Percentiles rank a stretch among this genome's conserved stretches.
Evolutionary conservation across 2,888 invertebrate genomes (phyloP).

Genomic region (Mesoligia furuncula): DNA sequence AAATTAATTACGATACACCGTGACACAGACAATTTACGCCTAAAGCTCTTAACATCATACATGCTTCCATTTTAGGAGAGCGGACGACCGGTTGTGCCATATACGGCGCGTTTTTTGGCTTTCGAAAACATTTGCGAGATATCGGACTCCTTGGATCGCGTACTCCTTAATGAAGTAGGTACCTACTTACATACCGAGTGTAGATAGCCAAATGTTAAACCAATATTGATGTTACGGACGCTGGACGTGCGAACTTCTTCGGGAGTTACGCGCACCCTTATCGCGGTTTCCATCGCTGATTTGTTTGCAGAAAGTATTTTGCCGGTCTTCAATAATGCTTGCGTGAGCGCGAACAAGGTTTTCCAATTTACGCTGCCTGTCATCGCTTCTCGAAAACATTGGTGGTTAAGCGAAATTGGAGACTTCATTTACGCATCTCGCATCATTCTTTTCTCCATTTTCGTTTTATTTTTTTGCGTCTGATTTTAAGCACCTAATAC

Average conservation of each 20-base stretch:
- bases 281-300: conserved; percentile 50
- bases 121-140: conserved; percentile 85
- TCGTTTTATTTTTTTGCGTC: no score
- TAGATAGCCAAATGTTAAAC: conserved; percentile 61
- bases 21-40: conserved; percentile 83
- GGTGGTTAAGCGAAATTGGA: not conserved
- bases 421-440: not conserved
- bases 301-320: conserved; percentile 51
- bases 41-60: conserved; percentile 78
- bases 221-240: conserved; percentile 55
- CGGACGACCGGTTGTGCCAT: conserved; percentile 80
- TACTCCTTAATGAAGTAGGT: conserved; percentile 69
- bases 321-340: conserved; percentile 21
- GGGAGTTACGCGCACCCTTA: conserved; percentile 42
- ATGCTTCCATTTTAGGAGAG: conserved; percentile 80
- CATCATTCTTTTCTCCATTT: no score
- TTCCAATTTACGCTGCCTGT: conserved; percentile 42
- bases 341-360: conserved; percentile 30
- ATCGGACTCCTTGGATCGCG: conserved; percentile 67
- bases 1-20: conserved; percentile 82
- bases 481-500: no score
- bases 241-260: conserved; percentile 29
- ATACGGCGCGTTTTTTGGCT: conserved; percentile 83
- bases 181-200: conserved; percentile 48
- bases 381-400: conserved; percentile 23